A percentile compares a stretch with the other conserved stretches of the same genome.
phyloP scores from a whole-genome alignment of 2,888 invertebrate genomes.

The Sarcophaga subvicina region DNA sequence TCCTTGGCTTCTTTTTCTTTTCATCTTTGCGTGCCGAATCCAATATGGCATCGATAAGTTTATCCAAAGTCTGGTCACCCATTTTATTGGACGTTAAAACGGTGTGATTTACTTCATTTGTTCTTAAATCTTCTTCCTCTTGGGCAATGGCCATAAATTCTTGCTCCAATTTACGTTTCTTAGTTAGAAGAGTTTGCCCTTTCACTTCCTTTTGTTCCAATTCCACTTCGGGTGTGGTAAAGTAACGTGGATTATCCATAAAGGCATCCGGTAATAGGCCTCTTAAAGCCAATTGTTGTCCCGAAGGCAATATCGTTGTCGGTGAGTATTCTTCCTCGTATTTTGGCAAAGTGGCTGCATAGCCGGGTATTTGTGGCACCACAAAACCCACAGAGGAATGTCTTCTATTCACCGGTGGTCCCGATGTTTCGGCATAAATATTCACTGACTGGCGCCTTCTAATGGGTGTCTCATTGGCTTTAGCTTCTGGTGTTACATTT shows the following conservation, averaged over 20 bases:
- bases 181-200: conserved; percentile 60
- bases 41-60: conserved; percentile 81
- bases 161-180: conserved; percentile 76
- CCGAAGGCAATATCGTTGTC: conserved; percentile 74
- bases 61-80: conserved; percentile 80
- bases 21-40: conserved; percentile 80
- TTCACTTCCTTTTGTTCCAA: conserved; percentile 27
- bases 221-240: conserved; percentile 70
- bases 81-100: conserved; percentile 77
- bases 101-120: conserved; percentile 70
- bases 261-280: conserved; percentile 79
- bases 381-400: conserved; percentile 68
- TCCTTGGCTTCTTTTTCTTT: conserved; percentile 75
- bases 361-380: conserved; percentile 66
- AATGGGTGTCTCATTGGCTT: conserved; percentile 58
- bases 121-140: conserved; percentile 58
- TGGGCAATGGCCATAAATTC: conserved; percentile 75
- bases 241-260: conserved; percentile 78
- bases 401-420: conserved; percentile 16
- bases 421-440: background rate
- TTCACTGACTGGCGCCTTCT: conserved; percentile 44
- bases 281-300: conserved; percentile 78
- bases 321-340: conserved; percentile 81
- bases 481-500: conserved; percentile 75
- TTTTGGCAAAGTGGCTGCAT: conserved; percentile 80